phyloP scores from a whole-genome alignment of 2,888 invertebrate genomes.

The Hipparchia semele region DNA sequence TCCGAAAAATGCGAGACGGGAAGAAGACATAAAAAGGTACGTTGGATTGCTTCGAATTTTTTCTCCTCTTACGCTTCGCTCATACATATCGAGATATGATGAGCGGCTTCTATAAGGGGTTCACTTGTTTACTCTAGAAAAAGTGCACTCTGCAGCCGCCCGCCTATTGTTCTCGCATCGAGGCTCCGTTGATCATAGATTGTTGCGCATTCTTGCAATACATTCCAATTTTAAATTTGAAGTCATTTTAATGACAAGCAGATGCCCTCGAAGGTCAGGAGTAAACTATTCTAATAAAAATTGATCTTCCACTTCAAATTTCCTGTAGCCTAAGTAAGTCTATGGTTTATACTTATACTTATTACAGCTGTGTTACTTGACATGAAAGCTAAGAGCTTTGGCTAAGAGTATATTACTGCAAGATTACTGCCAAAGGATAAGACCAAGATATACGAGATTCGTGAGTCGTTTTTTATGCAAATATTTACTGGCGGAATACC shows the following conservation, averaged over 20 bases:
- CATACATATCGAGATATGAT: conserved; percentile 75
- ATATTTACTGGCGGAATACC: too few relatives aligned
- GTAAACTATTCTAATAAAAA: not conserved
- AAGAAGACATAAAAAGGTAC: conserved; percentile 76
- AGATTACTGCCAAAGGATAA: too few relatives aligned
- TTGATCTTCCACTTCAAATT: not conserved
- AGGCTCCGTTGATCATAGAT: conserved; percentile 39
- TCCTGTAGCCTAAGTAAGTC: not conserved
- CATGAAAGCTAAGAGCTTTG: not conserved
- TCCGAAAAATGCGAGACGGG: conserved; percentile 79
- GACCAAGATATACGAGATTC: not conserved
- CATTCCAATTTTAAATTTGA: conserved; percentile 36
- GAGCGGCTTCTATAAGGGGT: conserved; percentile 46
- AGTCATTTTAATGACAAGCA: conserved; percentile 26
- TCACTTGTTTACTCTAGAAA: conserved; percentile 47
- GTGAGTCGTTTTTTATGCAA: too few relatives aligned
- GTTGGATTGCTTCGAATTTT: conserved; percentile 62
- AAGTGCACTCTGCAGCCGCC: conserved; percentile 46
- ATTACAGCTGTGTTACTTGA: not conserved
- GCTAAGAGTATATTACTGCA: not conserved
- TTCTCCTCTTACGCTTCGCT: conserved; percentile 53
- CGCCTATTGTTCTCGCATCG: conserved; percentile 46
- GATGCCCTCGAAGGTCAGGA: not conserved
- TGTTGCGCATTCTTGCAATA: conserved; percentile 37
- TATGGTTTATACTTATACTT: too few relatives aligned